Percentiles rank a stretch among this genome's conserved stretches.
Conservation (phyloP, 1,140 invertebrate genomes). For the Latrodectus geometricus region DNA sequence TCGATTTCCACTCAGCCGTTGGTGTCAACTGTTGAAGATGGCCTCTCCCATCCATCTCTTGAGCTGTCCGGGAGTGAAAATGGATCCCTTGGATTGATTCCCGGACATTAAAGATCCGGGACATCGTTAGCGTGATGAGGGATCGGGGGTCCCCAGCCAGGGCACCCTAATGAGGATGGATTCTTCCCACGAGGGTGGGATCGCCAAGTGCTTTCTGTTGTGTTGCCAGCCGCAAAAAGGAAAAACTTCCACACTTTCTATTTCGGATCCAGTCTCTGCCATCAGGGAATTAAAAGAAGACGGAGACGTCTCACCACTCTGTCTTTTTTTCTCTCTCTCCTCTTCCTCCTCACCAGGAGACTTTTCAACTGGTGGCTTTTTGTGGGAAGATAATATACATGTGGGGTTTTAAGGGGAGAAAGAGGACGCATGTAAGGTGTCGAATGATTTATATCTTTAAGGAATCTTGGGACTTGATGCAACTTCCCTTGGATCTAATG, state of each 20-base stretch:
- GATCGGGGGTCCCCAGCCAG: constrained; percentile 35
- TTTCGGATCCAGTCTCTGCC: not conserved
- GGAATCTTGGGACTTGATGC: too few relatives aligned
- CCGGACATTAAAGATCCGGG: constrained; percentile 51
- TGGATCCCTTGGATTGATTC: constrained; percentile 41
- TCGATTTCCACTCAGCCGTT: not conserved
- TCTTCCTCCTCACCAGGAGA: not conserved
- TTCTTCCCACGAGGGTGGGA: constrained; percentile 41
- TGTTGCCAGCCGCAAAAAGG: constrained; percentile 40
- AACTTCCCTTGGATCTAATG: too few relatives aligned
- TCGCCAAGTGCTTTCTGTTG: constrained; percentile 58
- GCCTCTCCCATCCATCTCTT: not conserved
- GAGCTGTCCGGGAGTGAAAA: constrained; percentile 22
- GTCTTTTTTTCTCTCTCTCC: not conserved
- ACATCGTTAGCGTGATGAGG: constrained; percentile 60
- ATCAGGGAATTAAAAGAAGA: constrained; percentile 26
- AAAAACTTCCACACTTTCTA: constrained; percentile 36
- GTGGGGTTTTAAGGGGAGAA: too few relatives aligned
- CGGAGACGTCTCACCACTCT: not conserved
- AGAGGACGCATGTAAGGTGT: too few relatives aligned
- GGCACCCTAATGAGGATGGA: constrained; percentile 56
- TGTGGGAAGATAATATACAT: not conserved
- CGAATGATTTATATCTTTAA: too few relatives aligned
- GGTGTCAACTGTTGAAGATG: constrained; percentile 38
- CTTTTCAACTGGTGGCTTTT: not conserved